Conservation (phyloP, 2,797 vertebrate species). For the Iguana delicatissima region DNA sequence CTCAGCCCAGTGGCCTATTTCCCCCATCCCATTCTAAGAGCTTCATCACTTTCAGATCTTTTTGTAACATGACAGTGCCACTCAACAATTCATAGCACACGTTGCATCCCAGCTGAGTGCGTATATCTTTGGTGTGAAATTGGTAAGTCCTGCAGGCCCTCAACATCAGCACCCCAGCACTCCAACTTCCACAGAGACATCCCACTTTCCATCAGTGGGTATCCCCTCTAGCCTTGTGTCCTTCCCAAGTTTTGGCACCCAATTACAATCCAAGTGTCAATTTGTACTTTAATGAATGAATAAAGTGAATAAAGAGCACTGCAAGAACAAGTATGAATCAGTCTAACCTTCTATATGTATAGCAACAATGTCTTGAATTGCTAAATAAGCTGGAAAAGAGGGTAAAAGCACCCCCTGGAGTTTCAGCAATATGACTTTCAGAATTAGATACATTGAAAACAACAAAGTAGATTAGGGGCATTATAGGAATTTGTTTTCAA, state of each 20-base stretch:
- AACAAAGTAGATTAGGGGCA: background rate
- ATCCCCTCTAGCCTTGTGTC: background rate
- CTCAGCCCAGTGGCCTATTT: background rate
- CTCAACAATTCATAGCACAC: background rate
- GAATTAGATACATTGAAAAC: background rate
- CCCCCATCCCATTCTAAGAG: background rate
- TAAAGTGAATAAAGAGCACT: background rate
- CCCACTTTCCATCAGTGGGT: background rate
- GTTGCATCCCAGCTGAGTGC: background rate
- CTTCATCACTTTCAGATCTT: background rate
- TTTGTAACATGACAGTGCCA: background rate
- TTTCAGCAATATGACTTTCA: background rate
- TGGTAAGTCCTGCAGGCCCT: background rate
- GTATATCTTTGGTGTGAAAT: background rate
- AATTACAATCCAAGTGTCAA: background rate
- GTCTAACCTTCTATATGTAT: background rate
- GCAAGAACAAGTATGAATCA: background rate
- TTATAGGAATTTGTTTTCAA: constrained; percentile 3
- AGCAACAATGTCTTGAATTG: background rate
- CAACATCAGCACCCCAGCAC: background rate
- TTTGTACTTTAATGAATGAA: background rate
- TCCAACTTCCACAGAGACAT: background rate
- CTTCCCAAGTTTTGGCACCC: background rate
- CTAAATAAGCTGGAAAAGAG: background rate
- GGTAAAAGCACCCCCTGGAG: accelerated